Evolutionary conservation across 2,113 vertebrate species (phyloP).

Genomic region (Pangasianodon gigas): DNA sequence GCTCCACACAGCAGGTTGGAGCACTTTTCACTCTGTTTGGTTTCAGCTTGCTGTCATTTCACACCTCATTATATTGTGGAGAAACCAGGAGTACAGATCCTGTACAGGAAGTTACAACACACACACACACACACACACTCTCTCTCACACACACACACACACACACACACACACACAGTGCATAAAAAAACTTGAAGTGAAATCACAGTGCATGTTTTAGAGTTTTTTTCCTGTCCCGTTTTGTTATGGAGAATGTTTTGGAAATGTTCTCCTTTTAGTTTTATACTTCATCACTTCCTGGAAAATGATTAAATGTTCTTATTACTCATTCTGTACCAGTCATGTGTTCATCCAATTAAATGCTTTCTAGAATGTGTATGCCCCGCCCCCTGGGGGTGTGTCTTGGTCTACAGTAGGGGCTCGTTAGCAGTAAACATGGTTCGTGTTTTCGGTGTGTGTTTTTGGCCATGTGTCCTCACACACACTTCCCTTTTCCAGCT

Average conservation of each 20-base stretch:
- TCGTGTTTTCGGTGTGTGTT: not conserved
- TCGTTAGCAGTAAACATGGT: too few species aligned
- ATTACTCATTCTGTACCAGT: not conserved
- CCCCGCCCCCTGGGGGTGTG: not conserved
- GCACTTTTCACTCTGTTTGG: not conserved
- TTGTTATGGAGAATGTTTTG: not conserved
- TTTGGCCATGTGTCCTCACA: not conserved
- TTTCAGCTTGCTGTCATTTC: not conserved
- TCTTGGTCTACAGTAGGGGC: not conserved
- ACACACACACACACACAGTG: not conserved
- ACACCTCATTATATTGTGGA: not conserved
- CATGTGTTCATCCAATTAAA: not conserved
- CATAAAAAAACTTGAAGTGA: not conserved
- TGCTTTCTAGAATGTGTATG: not conserved
- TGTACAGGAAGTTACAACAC: not conserved
- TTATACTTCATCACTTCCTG: too few species aligned
- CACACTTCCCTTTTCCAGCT: not conserved
- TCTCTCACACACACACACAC: not conserved
- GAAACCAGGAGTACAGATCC: not conserved
- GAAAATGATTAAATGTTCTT: too few species aligned
- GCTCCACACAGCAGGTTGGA: not conserved
- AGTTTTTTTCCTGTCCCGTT: not conserved
- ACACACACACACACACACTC: not conserved
- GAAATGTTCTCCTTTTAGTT: too few species aligned
- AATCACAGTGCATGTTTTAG: not conserved